These are phyloP conservation scores for Mustela nigripes DNA, from an alignment of 2,113 vertebrate genomes.

Conservation along the genomic window DNA sequence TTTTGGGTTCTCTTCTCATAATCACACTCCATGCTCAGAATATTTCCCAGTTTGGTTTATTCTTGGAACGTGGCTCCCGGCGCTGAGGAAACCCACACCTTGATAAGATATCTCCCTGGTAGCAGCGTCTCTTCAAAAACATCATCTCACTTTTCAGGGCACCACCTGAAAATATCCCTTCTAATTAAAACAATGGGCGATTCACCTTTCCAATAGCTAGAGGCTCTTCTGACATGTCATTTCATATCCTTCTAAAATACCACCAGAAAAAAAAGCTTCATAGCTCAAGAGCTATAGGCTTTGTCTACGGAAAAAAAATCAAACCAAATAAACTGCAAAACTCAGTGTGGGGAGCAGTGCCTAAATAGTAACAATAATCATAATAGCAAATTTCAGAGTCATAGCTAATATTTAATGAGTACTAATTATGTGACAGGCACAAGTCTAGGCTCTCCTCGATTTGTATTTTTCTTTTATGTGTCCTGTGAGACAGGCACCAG, in stretches of 20 bases:
- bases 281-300: slow-evolving; percentile 18
- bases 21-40: background rate
- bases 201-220: slow-evolving; percentile 65
- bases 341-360: background rate
- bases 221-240: slow-evolving; percentile 30
- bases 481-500: background rate
- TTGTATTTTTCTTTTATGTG: background rate
- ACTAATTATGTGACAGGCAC: background rate
- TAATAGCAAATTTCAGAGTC: background rate
- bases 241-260: slow-evolving; percentile 60
- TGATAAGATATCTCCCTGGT: background rate
- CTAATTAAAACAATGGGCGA: slow-evolving; percentile 44
- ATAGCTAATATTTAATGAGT: background rate
- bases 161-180: slow-evolving; percentile 65
- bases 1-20: slow-evolving; percentile 16
- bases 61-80: slow-evolving; percentile 36
- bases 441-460: background rate
- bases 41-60: background rate
- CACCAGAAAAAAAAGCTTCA: slow-evolving; percentile 33
- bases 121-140: slow-evolving; percentile 50
- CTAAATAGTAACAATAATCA: slow-evolving; percentile 36
- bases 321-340: slow-evolving; percentile 32
- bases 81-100: slow-evolving; percentile 3
- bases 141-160: slow-evolving; percentile 47
- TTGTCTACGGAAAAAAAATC: slow-evolving; percentile 52